Evolutionary conservation across 1,140 invertebrate species (phyloP).

Genomic region (Homarus americanus): DNA sequence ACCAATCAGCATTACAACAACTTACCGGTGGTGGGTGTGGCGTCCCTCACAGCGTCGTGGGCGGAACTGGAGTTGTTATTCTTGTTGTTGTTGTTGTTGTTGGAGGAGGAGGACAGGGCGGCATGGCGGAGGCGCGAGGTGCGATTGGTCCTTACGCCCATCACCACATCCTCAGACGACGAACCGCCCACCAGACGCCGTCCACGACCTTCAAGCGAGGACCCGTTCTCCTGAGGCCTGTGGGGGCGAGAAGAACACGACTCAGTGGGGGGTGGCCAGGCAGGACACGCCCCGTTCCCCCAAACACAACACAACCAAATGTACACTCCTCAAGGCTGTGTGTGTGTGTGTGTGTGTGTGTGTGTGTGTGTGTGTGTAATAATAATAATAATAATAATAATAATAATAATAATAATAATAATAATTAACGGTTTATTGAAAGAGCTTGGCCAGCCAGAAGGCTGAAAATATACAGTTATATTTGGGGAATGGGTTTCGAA

Average conservation of each 20-base stretch:
- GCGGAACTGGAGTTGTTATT: conserved; percentile 34
- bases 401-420: too few species aligned
- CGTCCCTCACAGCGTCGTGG: not conserved
- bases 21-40: not conserved
- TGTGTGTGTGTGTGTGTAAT: too few species aligned
- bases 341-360: too few species aligned
- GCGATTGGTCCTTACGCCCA: conserved; percentile 74
- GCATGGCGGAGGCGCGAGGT: conserved; percentile 75
- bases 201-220: conserved; percentile 34
- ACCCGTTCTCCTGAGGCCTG: conserved; percentile 37
- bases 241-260: not conserved
- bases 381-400: too few species aligned
- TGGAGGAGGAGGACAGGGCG: conserved; percentile 32
- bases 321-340: too few species aligned
- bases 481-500: too few species aligned
- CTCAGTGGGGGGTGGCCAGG: too few species aligned
- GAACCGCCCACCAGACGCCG: conserved; percentile 36
- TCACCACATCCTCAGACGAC: conserved; percentile 66
- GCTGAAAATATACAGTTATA: too few species aligned
- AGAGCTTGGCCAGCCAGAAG: too few species aligned
- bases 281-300: too few species aligned
- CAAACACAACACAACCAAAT: too few species aligned
- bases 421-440: too few species aligned
- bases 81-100: conserved; percentile 41
- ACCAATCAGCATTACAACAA: not conserved